Base-by-base conservation (phyloP, 2,888 invertebrate genomes). In the Taenaris catops region DNA sequence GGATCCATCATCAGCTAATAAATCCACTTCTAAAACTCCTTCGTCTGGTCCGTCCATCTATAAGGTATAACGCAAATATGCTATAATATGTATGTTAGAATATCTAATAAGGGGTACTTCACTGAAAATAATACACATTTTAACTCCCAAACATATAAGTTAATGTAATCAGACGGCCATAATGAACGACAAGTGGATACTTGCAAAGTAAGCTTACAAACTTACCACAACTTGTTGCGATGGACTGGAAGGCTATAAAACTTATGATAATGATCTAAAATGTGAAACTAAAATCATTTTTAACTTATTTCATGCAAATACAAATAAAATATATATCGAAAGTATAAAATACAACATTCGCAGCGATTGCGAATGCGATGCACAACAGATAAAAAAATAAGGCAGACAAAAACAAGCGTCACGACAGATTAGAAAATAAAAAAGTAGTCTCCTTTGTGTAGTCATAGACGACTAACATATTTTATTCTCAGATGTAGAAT, bases 1-100 rank as follows among this genome's bases (percentile, higher is more conserved):
- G 21, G 93, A 92, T 46, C 90, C 92, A 63, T 93, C 93, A 49
- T 91, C 92, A 54, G 91, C 92, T 57, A 93, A 89, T 58, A 92
- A 88, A 74, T 93, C 93, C 87, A 92, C 91, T 68, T 93, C 91
- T 69, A 88, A 67, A 46, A 81, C 78, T 53, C 65, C 76, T 49
- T 87, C 88, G 55, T 88, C 88, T 49, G 71, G 65, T 54, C 76
- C 75, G 73, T 86, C 86, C 86, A 87, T 86, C 86, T 86, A 72
- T 49, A 76, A 71, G 37, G 51, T 31, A 31, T 25, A 34, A 25
- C 54, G 58, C 49, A n/a, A 14, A 14, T 14, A 14, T 14, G 4
- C 14, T n/a, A n/a, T n/a, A n/a, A n/a, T n/a, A n/a, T n/a, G n/a
- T n/a, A n/a, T n/a, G n/a, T n/a, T n/a, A n/a, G n/a, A n/a, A n/a